Base-by-base conservation (phyloP, 1,140 invertebrate species). In the Vanessa tameamea region DNA sequence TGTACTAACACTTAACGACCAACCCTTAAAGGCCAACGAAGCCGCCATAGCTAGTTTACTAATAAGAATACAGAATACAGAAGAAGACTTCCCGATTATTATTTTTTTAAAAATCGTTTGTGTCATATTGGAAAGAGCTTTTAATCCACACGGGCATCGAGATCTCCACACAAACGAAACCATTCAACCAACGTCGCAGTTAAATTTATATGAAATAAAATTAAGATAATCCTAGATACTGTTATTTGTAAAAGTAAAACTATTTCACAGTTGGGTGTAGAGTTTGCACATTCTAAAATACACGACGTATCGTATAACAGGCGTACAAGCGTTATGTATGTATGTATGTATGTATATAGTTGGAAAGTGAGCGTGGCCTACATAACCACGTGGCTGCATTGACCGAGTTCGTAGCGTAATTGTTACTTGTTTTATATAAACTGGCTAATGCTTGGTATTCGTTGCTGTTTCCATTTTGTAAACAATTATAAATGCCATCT, bases 361-460 rank as follows among this genome's bases (percentile, higher is more conserved):
- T 71, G 64, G 78, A 80, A 80, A 78, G 79, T 78, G 73, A 80
- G 72, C 71, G 78, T 78, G 73, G 23, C 68, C 76, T 47, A 73
- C 67, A 59, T 80, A 63, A 68, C 15, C 69, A 78, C 73, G 78
- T 80, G 78, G 73, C 69, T 55, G 47, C 66, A 61, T 67, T 78
- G 77, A 76, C 76, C 76, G 71, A 80, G 73, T 72, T 80, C 64
- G 69, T 13, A 64, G 16, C 20, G 53, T 57, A 23, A 23, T 57
- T 57, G 59, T 73, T 74, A 51, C 64, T 69, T 68, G 53, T 64
- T 67, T 73, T 64, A 73, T 64, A 70, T 43, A 53, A 31, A 61
- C 53, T 23, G 12, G 20, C 11, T 57, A 57, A 13, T 57, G 23
- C 20, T n/a, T 23, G 8, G 37, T 5, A 43, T 57, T 2, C 13